Evolutionary conservation across 1,140 invertebrate genomes (phyloP).

Genomic region (Laodelphax striatellus): DNA sequence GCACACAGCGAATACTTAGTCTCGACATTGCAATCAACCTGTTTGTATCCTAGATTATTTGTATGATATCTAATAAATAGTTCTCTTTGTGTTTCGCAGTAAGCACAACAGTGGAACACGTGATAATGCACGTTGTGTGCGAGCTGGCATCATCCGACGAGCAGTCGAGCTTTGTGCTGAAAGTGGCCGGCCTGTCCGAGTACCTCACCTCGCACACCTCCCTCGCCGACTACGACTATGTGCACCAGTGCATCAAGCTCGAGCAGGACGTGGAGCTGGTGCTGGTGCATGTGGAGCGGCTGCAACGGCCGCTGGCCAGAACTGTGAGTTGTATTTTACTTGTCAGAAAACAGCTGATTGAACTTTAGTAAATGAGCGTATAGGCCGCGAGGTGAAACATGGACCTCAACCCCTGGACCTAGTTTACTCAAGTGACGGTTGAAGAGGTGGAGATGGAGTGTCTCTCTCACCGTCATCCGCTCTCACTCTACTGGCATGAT

Average conservation of each 20-base stretch:
- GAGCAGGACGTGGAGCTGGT: slow-evolving; percentile 80
- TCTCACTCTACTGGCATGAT: no score
- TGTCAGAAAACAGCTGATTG: no score
- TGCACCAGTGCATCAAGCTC: slow-evolving; percentile 77
- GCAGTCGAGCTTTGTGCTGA: slow-evolving; percentile 53
- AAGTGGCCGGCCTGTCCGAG: slow-evolving; percentile 72
- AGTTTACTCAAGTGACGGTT: no score
- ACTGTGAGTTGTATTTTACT: slow-evolving; percentile 40
- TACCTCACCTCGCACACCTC: slow-evolving; percentile 56
- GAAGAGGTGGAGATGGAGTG: no score
- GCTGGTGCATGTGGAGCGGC: slow-evolving; percentile 44
- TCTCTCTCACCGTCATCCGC: no score
- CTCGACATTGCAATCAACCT: no score
- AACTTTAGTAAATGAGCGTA: no score
- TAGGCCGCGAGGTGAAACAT: no score
- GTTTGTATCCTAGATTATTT: no score
- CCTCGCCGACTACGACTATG: slow-evolving; percentile 83
- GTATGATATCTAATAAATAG: no score
- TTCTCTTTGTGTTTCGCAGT: slow-evolving; percentile 45
- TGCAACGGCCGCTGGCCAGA: slow-evolving; percentile 51
- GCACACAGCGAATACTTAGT: no score
- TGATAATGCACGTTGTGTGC: slow-evolving; percentile 76
- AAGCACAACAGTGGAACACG: slow-evolving; percentile 72
- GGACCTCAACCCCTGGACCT: no score
- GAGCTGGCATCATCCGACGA: slow-evolving; percentile 55